Percentiles rank a stretch among this genome's conserved stretches.
Evolutionary conservation across 2,888 invertebrate species (phyloP).

Genomic region (Gymnosoma rotundatum): DNA sequence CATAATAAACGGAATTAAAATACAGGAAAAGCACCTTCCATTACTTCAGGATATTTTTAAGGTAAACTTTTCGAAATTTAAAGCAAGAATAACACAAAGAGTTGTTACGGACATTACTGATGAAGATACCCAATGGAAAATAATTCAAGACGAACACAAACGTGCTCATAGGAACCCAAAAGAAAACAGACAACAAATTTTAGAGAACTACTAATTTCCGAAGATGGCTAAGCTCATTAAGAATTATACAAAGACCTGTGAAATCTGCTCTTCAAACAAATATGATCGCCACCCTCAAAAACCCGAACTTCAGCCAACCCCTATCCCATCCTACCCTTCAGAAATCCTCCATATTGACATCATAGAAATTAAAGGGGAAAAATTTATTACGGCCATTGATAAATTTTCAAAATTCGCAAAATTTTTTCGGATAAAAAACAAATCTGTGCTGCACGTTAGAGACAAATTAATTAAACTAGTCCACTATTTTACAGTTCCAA

Average conservation of each 20-base stretch:
- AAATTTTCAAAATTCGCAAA: conserved; percentile 32
- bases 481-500: conserved; percentile 61
- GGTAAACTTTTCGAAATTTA: conserved; percentile 20
- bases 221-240: too few species aligned
- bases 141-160: conserved; percentile 42
- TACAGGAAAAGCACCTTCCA: conserved; percentile 4
- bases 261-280: too few species aligned
- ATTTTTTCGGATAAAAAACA: conserved; percentile 21
- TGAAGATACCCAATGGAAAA: conserved; percentile 36
- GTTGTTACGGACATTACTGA: conserved; percentile 45
- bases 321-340: too few species aligned
- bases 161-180: conserved; percentile 38
- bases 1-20: conserved; percentile 9
- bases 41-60: conserved; percentile 27
- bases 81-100: conserved; percentile 46
- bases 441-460: conserved; percentile 16
- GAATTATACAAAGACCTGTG: too few species aligned
- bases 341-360: conserved; percentile 41
- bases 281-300: too few species aligned
- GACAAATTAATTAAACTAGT: conserved; percentile 21
- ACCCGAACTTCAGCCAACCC: too few species aligned
- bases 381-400: conserved; percentile 9
- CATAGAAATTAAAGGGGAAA: conserved; percentile 10
- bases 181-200: too few species aligned
- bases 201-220: too few species aligned